phyloP scores from a whole-genome alignment of 2,113 vertebrate genomes.

The Atractosteus spatula region DNA sequence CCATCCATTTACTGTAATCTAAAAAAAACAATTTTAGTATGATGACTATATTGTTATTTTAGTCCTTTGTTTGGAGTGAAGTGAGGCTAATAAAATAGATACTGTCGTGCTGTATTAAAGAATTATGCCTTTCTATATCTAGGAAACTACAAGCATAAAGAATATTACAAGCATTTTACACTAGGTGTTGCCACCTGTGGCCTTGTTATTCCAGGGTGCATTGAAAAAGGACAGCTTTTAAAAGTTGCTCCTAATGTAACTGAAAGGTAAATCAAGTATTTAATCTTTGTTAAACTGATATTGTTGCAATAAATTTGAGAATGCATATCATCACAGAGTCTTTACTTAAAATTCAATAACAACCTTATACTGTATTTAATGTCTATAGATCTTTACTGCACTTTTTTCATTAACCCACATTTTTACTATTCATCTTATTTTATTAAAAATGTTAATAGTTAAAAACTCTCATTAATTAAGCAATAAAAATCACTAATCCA shows the following conservation, averaged over 20 bases:
- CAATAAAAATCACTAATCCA: no score
- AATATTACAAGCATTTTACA: background rate
- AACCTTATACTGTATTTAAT: constrained; percentile 20
- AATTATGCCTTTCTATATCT: background rate
- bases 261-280: constrained; percentile 26
- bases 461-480: no score
- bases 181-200: background rate
- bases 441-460: background rate
- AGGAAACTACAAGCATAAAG: background rate
- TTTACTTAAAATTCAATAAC: constrained; percentile 30
- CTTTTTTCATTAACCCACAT: background rate
- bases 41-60: no score
- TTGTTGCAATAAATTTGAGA: constrained; percentile 25
- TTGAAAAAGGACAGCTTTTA: background rate
- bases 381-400: constrained; percentile 19
- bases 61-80: no score
- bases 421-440: background rate
- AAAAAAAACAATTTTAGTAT: no score
- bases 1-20: no score
- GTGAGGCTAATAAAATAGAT: no score
- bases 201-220: no score
- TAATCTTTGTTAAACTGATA: constrained; percentile 16
- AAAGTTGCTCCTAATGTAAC: constrained; percentile 27
- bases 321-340: constrained; percentile 24
- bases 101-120: background rate